Evolutionary conservation across 2,797 vertebrate genomes (phyloP), one percentile per base, ranked within the genome.

Genomic region (Dermochelys coriacea): DNA sequence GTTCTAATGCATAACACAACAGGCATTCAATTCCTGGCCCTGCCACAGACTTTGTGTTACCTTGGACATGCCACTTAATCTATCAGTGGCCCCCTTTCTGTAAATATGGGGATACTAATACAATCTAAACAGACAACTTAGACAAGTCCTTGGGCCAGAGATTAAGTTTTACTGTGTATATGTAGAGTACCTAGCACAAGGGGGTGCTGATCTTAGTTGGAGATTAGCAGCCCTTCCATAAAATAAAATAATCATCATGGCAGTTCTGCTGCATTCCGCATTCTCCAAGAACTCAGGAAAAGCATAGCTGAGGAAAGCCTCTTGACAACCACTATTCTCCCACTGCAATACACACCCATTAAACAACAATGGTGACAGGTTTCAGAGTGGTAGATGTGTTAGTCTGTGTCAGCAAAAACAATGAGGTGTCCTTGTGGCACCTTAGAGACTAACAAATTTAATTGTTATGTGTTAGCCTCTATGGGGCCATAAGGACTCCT

Each of bases 271-370:
- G 14, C 41, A 27, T 8, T 81, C 78, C 49, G 5, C 57, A 80
- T 37, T 2, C 2, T 25, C 86, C 29, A 50, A 9, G 79, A 85
- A 1, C 8, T 82, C 31, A 84, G 84, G 90, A 54, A 29, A 82
- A 87, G 23, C 78, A 50, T 16, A 4, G 23, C 59, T 85, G 2
- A 1, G 51, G 80, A 75, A 87, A 91, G 59, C 1, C 80, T 3
- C 2, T 3, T 59, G 82, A 87, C 80, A 82, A 34, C 29, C 6
- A 34, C 6, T 27, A 27, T 6, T 52, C 3, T 12, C 51, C 78
- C 37, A 45, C 5, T 64, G 23, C 2, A 29, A 19, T 59, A 78
- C 0, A 0, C 34, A 37, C n/a, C 59, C 37, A 47, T 47, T 49
- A 49, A 49, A 49, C 49, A 10, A 49, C 49, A 49, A 49, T 49